phyloP scores from a whole-genome alignment of 2,888 invertebrate genomes.

The Eristalis pertinax region DNA sequence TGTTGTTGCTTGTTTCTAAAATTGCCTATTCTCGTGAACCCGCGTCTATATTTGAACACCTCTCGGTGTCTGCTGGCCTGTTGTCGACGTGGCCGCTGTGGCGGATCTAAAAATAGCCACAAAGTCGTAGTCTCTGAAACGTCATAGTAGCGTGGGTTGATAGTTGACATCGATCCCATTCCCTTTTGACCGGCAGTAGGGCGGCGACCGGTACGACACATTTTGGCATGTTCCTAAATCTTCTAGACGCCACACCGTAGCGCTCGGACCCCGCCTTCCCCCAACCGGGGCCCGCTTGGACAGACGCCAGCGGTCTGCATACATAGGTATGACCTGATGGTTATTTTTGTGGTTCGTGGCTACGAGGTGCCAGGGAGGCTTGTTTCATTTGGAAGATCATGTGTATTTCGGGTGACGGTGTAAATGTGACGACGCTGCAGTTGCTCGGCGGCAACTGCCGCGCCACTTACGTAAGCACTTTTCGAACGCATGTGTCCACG shows the following conservation, averaged over 20 bases:
- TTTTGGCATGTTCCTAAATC: neutral
- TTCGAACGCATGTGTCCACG: neutral
- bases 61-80: no score
- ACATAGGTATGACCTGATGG: neutral
- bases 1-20: conserved; percentile 2
- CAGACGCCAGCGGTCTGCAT: neutral
- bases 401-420: conserved; percentile 48
- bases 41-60: conserved; percentile 2
- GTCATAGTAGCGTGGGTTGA: neutral
- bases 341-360: neutral
- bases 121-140: neutral
- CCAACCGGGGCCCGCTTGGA: neutral
- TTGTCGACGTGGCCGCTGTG: neutral
- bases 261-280: neutral
- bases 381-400: neutral
- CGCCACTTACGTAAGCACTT: neutral
- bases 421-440: conserved; percentile 36
- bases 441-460: neutral
- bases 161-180: neutral
- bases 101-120: neutral
- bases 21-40: neutral
- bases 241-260: neutral
- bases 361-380: neutral
- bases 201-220: neutral
- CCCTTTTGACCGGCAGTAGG: neutral